Base-by-base conservation (phyloP, 2,797 vertebrate species). In the Thaleichthys pacificus region DNA sequence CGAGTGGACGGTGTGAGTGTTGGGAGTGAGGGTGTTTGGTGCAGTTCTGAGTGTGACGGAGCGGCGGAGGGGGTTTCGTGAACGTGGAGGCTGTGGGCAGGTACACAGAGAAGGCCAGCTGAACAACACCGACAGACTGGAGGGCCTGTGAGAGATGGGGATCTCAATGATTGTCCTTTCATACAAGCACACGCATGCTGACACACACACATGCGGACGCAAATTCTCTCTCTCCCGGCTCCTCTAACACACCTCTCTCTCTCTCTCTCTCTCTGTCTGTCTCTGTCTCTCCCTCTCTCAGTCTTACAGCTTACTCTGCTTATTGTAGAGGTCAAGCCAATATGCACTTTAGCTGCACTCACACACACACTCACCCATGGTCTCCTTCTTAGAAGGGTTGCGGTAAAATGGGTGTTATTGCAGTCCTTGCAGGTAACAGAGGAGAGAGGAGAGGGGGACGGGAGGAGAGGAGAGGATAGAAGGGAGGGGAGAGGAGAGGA, bases 391-490 rank as follows among this genome's bases (percentile, higher is more conserved):
- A 3, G 42, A 47, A 14, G 42, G 42, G 12, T 47, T 47, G 42
- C 42, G 42, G 42, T 47, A 47, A 47, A 47, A 14, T 47, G 42
- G 42, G 42, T 47, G 42, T 47, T 35, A 35, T 35, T 47, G 42
- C 42, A 47, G 42, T 47, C 42, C 12, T 12, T 47, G 42, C 12
- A 47, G 9, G 42, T 47, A 14, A 47, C 9, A 12, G 42, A 47
- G 42, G 70, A 68, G 0, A 24, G 12, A 54, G 56, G 1, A 22
- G 56, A 22, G 19, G 22, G 6, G 19, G 24, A 35, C 3, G 35
- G 63, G 54, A 26, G 80, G 69, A 78, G 68, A 32, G 66, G 66
- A 79, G 76, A 81, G 79, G 70, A 77, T 75, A 77, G 75, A 77
- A 74, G 69, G 56, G 5, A 22, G 56, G 67, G 61, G 54, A 26